A percentile compares a stretch with the other conserved stretches of the same genome.
Evolutionary conservation across 2,113 vertebrate genomes (phyloP).

Genomic region (Leuciscus idus): DNA sequence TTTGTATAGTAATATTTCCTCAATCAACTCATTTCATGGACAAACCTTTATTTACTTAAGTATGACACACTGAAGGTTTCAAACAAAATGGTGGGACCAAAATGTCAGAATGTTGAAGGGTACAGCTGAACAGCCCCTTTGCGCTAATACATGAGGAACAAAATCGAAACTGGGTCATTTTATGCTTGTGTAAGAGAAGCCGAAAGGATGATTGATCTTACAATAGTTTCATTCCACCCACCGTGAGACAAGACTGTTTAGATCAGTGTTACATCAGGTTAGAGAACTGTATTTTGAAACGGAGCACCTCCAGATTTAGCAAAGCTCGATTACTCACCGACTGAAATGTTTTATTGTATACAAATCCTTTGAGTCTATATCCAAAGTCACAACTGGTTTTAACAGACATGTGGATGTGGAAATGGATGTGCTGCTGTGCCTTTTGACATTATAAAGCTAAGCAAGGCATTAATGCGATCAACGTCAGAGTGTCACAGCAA

Average conservation of each 20-base stretch:
- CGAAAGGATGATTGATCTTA: conserved; percentile 28
- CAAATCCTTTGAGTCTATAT: not conserved
- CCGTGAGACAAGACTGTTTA: conserved; percentile 11
- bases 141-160: conserved; percentile 1
- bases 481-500: not conserved
- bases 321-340: not conserved
- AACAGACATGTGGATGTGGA: not conserved
- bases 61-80: not conserved
- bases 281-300: not conserved
- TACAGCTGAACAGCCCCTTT: not conserved
- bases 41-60: not conserved
- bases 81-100: not conserved
- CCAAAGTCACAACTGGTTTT: not conserved
- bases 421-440: not conserved
- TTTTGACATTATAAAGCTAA: not conserved
- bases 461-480: not conserved
- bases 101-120: not conserved
- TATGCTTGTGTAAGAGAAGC: not conserved
- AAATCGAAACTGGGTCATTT: not conserved
- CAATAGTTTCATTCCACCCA: conserved; percentile 15
- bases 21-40: not conserved
- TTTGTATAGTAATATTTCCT: not conserved
- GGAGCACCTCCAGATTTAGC: not conserved
- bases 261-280: not conserved
- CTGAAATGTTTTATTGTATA: not conserved